phyloP scores from a whole-genome alignment of 2,888 invertebrate genomes.

The Rotaria magnacalcarata region DNA sequence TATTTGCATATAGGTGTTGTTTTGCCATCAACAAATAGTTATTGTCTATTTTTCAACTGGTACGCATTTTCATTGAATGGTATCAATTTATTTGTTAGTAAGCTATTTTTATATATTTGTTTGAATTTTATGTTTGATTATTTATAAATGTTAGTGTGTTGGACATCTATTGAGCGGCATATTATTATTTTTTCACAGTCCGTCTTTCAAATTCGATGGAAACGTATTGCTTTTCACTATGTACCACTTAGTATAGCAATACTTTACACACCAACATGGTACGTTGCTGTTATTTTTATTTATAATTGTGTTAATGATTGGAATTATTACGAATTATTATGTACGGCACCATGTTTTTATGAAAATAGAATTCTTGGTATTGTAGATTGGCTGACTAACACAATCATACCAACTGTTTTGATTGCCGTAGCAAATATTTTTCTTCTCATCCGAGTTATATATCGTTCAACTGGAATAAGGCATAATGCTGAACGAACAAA shows the following conservation, averaged over 20 bases:
- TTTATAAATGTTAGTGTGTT: background rate
- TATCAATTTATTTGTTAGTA: background rate
- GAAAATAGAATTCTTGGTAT: background rate
- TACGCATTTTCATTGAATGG: background rate
- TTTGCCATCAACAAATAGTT: background rate
- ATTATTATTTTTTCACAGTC: background rate
- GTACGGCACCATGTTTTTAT: background rate
- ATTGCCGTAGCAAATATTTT: background rate
- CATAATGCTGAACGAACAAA: background rate
- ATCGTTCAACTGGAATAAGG: background rate
- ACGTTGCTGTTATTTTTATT: background rate
- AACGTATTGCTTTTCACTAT: background rate
- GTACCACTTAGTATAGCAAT: background rate
- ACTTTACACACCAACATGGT: background rate
- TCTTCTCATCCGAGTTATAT: background rate
- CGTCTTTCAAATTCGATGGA: background rate
- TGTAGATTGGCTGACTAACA: background rate
- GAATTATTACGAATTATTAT: background rate
- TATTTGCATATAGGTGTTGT: background rate
- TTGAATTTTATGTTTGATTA: background rate
- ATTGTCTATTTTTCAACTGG: background rate
- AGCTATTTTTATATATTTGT: background rate
- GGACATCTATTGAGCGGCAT: constrained; percentile 1
- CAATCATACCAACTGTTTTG: background rate
- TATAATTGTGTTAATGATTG: background rate